Evolutionary conservation across 2,888 invertebrate genomes (phyloP), one percentile per base, ranked within the genome.

Genomic region (Tetragonisca angustula): DNA sequence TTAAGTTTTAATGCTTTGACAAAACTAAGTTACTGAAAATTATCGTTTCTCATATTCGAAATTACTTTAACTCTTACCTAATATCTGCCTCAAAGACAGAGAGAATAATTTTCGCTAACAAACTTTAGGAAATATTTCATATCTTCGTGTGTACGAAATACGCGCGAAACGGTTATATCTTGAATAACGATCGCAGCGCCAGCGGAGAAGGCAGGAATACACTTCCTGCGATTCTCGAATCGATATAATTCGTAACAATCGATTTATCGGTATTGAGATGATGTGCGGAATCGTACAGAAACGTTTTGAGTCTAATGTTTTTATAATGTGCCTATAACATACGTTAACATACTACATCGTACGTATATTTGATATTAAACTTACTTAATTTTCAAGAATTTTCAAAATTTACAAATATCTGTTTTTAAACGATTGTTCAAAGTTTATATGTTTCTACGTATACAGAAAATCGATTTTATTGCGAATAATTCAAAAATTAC

Each of bases 321-420:
- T 43, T n/a, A 2, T 59, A 32, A 32, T 76, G 11, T 76, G 5
- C 17, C 21, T 32, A 43, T 4, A 74, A 24, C 56, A 11, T 67
- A 6, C n/a, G 27, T 64, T 69, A 27, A 50, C 21, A 15, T 32
- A 32, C 32, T 32, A 32, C 32, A 59, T n/a, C 2, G 15, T 24
- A 24, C 76, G 13, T 77, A 50, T 67, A 27, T 73, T 73, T 69
- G 15, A 13, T 52, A 64, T 64, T 69, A 64, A 79, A 81, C 19
- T 43, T 68, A 11, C 52, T 5, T 11, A 27, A 27, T 27, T 27
- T 27, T 27, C 32, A 4, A 32, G 32, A 32, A 0, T 32, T 32
- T 32, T 4, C 32, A 32, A 59, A 59, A n/a, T 59, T 15, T 13
- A 27, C 50, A 50, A 9, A 56, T 15, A 56, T n/a, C n/a, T 56